Percentiles rank a stretch among this genome's conserved stretches.
Conservation (phyloP, 2,113 vertebrate genomes). For the Poicephalus meyeri region DNA sequence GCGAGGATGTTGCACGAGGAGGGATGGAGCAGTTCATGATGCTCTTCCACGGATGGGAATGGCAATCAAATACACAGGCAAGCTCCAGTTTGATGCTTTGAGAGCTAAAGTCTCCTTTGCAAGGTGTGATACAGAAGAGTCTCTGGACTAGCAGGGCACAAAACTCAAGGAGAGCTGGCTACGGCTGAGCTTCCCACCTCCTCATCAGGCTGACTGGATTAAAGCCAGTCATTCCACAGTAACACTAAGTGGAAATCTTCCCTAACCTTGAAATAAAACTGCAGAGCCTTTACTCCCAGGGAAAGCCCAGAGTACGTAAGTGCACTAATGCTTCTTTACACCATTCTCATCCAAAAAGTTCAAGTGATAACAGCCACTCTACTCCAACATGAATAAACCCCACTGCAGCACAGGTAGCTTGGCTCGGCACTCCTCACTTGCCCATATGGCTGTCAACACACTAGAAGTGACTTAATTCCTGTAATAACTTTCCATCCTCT, state of each 20-base stretch:
- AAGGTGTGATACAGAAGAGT: accelerated
- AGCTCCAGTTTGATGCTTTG: neutral
- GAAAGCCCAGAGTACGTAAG: neutral
- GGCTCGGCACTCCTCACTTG: neutral
- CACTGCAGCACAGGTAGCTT: neutral
- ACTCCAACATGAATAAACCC: neutral
- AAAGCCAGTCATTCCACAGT: neutral
- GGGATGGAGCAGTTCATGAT: accelerated
- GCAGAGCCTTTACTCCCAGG: neutral
- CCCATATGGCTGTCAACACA: neutral
- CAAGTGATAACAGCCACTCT: neutral
- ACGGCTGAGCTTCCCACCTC: neutral
- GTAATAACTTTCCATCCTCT: neutral
- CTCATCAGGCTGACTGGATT: neutral
- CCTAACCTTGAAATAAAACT: neutral
- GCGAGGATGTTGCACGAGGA: neutral
- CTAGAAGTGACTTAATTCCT: neutral
- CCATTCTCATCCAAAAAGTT: neutral
- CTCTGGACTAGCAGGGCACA: accelerated
- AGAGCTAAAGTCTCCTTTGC: neutral
- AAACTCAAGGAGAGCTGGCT: accelerated
- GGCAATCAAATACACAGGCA: accelerated
- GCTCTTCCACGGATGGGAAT: accelerated
- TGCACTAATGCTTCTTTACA: neutral
- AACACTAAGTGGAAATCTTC: neutral